Base-by-base conservation (phyloP, 2,888 invertebrate genomes). In the Thera obeliscata region DNA sequence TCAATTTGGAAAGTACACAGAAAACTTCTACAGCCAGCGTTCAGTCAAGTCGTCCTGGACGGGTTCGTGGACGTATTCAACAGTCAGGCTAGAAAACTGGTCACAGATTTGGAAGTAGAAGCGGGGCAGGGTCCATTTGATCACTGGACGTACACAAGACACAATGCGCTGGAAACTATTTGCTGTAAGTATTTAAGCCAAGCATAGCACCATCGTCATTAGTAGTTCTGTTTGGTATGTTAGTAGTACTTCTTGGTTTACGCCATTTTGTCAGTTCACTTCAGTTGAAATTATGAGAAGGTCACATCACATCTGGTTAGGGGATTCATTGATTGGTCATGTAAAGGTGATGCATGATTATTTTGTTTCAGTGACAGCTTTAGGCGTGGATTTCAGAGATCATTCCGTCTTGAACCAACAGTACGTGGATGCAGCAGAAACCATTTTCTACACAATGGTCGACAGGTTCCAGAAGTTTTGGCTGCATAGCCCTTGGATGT, bases 111-210 rank as follows among this genome's bases (percentile, higher is more conserved):
- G 36, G 73, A 76, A 12, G 72, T 66, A 0, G 79, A 86, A 43
- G 84, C 73, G 0, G 87, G 85, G 2, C 81, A 77, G 22, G 86
- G 84, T 2, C 79, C 80, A 0, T 90, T 91, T 57, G 89, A 90
- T 52, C 88, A 88, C 52, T 88, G 86, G 87, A 81, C 77, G 0
- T 88, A 89, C 52, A 88, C 87, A 0, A 76, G 85, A 38, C 85
- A 84, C 60, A 89, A 89, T 60, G 86, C 88, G 2, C 74, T 90
- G 73, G 89, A 90, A 68, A 89, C 90, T 46, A 89, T 90, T 70
- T 90, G 90, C 70, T 78, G 90, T 90, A 72, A 85, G 88, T 81
- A 36, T n/a, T 35, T 4, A 55, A 4, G 7, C 36, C 22, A 55
- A 38, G 6, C 38, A n/a, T n/a, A n/a, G n/a, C n/a, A n/a, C 6